phyloP scores from a whole-genome alignment of 2,797 vertebrate genomes.

The Nasua narica region DNA sequence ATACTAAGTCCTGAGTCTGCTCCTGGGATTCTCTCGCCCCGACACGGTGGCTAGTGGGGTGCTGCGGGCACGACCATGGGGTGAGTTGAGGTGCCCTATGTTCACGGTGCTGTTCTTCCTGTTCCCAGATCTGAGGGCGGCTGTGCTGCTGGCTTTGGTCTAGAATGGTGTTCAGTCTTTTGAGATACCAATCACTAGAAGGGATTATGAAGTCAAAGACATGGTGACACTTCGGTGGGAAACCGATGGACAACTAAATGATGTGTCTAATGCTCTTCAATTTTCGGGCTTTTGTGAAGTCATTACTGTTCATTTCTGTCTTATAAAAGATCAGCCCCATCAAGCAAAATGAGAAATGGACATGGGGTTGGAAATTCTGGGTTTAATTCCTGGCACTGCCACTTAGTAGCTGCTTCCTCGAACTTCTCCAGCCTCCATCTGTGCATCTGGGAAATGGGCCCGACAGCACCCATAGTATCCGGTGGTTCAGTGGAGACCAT shows the following conservation, averaged over 20 bases:
- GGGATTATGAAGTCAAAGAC: not conserved
- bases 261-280: not conserved
- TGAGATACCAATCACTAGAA: not conserved
- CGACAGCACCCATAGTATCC: no score
- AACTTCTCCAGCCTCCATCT: not conserved
- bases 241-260: not conserved
- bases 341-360: not conserved
- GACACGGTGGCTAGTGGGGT: not conserved
- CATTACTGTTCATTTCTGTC: not conserved
- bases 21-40: not conserved
- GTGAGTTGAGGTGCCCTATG: rapidly evolving
- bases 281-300: not conserved
- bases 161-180: not conserved
- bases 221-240: not conserved
- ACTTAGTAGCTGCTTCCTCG: not conserved
- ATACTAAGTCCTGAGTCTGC: not conserved
- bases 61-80: not conserved
- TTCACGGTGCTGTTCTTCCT: rapidly evolving
- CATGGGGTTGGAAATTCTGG: not conserved
- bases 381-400: not conserved
- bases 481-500: not conserved
- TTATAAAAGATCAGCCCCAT: not conserved
- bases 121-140: rapidly evolving
- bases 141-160: not conserved
- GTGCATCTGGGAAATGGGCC: not conserved